Percentiles rank a stretch among this genome's conserved stretches.
These are phyloP conservation scores for Rhabdomys pumilio DNA, from an alignment of 2,797 vertebrate genomes.

Conservation along the genomic window DNA sequence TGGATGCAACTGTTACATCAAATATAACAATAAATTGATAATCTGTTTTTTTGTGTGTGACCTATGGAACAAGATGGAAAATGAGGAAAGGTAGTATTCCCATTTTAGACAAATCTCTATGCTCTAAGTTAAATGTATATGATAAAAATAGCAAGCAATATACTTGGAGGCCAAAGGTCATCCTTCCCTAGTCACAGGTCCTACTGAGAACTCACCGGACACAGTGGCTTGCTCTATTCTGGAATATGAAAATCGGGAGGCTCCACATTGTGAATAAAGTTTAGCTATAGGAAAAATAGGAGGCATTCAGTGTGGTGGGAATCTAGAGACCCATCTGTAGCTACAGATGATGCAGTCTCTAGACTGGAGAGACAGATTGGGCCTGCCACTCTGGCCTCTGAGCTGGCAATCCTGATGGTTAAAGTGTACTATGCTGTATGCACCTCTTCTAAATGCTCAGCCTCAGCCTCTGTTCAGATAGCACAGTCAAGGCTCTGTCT, in stretches of 20 bases:
- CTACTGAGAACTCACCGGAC: neutral
- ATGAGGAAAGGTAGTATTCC: neutral
- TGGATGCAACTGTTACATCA: neutral
- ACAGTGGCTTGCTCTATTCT: neutral
- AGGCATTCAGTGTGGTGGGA: neutral
- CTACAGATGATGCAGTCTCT: neutral
- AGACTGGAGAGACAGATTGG: neutral
- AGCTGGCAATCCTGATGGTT: fast-evolving
- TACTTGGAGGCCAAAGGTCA: neutral
- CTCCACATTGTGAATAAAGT: neutral
- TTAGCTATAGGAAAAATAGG: neutral
- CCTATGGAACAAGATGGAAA: neutral
- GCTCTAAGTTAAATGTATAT: neutral
- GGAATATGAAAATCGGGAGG: no score
- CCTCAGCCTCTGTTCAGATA: neutral
- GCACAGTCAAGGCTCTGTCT: neutral
- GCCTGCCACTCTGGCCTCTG: neutral
- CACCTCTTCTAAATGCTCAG: neutral
- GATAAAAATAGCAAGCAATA: neutral
- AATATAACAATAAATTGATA: neutral
- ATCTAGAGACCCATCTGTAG: neutral
- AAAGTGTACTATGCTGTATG: neutral
- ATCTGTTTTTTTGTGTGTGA: neutral
- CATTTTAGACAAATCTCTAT: neutral
- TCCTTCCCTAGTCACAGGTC: fast-evolving